phyloP scores from a whole-genome alignment of 1,140 invertebrate species.

The Rhizoglyphus robini region DNA sequence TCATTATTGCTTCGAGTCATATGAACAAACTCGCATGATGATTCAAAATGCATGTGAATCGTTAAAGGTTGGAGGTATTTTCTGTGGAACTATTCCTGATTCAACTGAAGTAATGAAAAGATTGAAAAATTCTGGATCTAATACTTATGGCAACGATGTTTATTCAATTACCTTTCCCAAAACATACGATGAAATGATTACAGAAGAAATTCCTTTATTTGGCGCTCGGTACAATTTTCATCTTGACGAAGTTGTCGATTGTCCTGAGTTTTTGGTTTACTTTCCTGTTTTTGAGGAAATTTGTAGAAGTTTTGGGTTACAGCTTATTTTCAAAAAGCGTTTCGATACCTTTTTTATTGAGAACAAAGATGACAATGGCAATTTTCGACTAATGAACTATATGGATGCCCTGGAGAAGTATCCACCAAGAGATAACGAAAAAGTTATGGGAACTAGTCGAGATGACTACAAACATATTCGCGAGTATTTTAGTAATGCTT shows the following conservation, averaged over 20 bases:
- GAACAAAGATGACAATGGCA: constrained; percentile 41
- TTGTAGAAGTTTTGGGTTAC: constrained; percentile 62
- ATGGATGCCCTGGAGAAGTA: constrained; percentile 57
- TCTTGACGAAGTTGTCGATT: constrained; percentile 88
- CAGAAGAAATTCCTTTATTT: constrained; percentile 58
- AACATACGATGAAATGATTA: constrained; percentile 32
- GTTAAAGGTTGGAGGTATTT: constrained; percentile 74
- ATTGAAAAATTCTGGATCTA: background rate
- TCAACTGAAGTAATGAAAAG: constrained; percentile 67
- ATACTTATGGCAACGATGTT: constrained; percentile 69
- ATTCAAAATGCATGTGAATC: constrained; percentile 78
- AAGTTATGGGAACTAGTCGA: constrained; percentile 41
- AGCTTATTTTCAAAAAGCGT: constrained; percentile 52
- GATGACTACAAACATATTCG: constrained; percentile 58
- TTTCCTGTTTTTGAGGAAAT: constrained; percentile 71
- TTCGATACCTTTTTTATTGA: constrained; percentile 70
- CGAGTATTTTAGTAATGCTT: constrained; percentile 39
- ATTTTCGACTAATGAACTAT: constrained; percentile 48
- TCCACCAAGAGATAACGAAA: constrained; percentile 33
- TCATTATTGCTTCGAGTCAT: constrained; percentile 62
- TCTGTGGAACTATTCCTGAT: constrained; percentile 92
- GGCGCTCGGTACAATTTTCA: constrained; percentile 93
- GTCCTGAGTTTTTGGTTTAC: constrained; percentile 94
- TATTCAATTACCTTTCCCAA: constrained; percentile 63
- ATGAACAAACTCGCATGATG: constrained; percentile 81